These are phyloP conservation scores for Microplitis mediator DNA, from an alignment of 1,140 invertebrate genomes.

Conservation along the genomic window DNA sequence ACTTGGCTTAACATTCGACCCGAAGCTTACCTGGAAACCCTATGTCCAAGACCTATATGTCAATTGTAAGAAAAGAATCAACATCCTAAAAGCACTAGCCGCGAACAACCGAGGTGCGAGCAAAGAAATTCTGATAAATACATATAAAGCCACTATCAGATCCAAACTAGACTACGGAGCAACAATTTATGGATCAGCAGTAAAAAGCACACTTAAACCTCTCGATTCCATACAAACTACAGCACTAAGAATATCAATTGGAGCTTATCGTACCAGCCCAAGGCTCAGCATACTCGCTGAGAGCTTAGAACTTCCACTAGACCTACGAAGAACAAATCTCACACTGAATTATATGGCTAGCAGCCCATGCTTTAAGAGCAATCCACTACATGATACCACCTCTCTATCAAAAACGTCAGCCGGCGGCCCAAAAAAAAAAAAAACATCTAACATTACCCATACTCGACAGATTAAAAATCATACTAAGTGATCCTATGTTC, in stretches of 20 bases:
- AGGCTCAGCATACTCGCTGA: constrained; percentile 20
- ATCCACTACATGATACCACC: too few relatives aligned
- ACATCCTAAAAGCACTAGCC: constrained; percentile 21
- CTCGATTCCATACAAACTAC: constrained; percentile 19
- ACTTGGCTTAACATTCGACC: constrained; percentile 31
- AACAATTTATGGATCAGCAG: constrained; percentile 15
- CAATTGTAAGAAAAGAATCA: constrained; percentile 6
- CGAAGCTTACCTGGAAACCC: constrained; percentile 23
- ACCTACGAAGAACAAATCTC: constrained; percentile 1
- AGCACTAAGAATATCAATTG: constrained; percentile 16
- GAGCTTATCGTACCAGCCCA: constrained; percentile 15
- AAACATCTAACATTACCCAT: not conserved
- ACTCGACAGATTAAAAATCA: not conserved
- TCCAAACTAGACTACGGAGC: constrained; percentile 25
- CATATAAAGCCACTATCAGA: constrained; percentile 22
- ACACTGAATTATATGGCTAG: not conserved
- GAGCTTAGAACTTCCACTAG: constrained; percentile 1
- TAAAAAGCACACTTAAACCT: constrained; percentile 8
- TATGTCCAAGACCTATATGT: constrained; percentile 8
- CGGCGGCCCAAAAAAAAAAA: too few relatives aligned
- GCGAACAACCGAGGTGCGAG: constrained; percentile 27
- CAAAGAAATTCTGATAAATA: not conserved
- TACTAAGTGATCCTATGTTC: not conserved
- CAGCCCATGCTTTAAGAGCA: too few relatives aligned
- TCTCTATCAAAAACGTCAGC: too few relatives aligned